Evolutionary conservation across 2,888 invertebrate species (phyloP).

Genomic region (Lysandra bellargus): DNA sequence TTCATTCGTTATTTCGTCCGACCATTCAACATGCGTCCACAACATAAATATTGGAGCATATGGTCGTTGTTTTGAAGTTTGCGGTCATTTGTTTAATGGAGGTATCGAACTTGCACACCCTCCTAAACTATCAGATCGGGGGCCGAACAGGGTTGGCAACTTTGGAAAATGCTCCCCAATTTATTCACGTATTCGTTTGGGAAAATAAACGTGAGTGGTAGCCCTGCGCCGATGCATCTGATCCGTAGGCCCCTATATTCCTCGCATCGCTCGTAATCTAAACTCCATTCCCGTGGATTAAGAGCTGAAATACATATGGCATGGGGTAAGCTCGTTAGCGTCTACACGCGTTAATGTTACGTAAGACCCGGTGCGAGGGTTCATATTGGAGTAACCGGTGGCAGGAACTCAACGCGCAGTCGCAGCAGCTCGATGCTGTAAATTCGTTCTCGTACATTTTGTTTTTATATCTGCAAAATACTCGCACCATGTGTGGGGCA

Average conservation of each 20-base stretch:
- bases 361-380: slow-evolving; percentile 38
- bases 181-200: not conserved
- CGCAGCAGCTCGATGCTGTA: slow-evolving; percentile 59
- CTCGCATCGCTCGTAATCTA: slow-evolving; percentile 57
- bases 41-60: slow-evolving; percentile 18
- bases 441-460: slow-evolving; percentile 29
- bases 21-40: not conserved
- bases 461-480: slow-evolving; percentile 27
- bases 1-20: not conserved
- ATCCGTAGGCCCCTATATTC: slow-evolving; percentile 62
- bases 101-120: slow-evolving; percentile 31
- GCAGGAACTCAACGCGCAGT: slow-evolving; percentile 58
- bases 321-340: slow-evolving; percentile 10
- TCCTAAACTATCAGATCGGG: slow-evolving; percentile 43
- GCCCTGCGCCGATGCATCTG: slow-evolving; percentile 56
- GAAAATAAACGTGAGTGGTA: not conserved
- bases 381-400: not conserved
- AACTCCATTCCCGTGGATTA: slow-evolving; percentile 18
- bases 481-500: slow-evolving; percentile 18
- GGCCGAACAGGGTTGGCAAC: slow-evolving; percentile 53
- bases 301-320: slow-evolving; percentile 32
- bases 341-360: slow-evolving; percentile 41
- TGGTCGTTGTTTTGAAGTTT: slow-evolving; percentile 17
- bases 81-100: slow-evolving; percentile 30
- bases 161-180: not conserved